Evolutionary conservation across 2,797 vertebrate species (phyloP), one percentile per base, ranked within the genome.

Genomic region (Arrhamphus sclerolepis): DNA sequence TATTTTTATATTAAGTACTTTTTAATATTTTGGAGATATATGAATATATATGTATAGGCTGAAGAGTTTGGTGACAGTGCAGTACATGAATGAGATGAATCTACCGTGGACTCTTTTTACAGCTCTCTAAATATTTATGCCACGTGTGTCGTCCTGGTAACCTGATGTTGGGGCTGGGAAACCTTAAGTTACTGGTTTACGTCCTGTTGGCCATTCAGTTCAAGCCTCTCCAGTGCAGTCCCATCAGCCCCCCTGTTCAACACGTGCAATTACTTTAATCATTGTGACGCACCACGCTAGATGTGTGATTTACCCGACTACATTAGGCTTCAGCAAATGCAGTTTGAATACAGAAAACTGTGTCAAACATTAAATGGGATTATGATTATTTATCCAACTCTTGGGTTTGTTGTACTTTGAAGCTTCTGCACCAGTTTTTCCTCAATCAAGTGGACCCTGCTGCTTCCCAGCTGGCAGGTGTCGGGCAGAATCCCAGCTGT

Each of bases 1-100:
- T 94, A 93, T 93, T 93, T 94, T 93, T 94, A 93, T 93, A 94
- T 93, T 92, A 87, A 92, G 90, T 91, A 91, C 83, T 93, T 93
- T 93, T 92, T 92, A 92, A 93, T 93, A 93, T 91, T 93, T 92
- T 92, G 89, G 87, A 91, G 86, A 90, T 88, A 84, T 89, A 86
- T 87, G 87, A 90, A 88, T 87, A 90, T 89, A 89, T 88, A 82
- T 89, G 89, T 92, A 90, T 86, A 91, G 85, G 89, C 88, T 87
- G 85, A 83, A 81, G 85, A 89, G 83, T 81, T 77, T 80, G 83
- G 86, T 90, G 88, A 88, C 80, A 75, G 84, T 83, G 59, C 67
- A 78, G 75, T 81, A 80, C 84, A 75, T 83, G 82, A 87, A 86
- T 84, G 83, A 86, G 70, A 87, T 65, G 61, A 82, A 80, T 77